A percentile compares a stretch with the other conserved stretches of the same genome.
Conservation (phyloP, 1,140 invertebrate species). For the Druon quercuslanigerum region DNA sequence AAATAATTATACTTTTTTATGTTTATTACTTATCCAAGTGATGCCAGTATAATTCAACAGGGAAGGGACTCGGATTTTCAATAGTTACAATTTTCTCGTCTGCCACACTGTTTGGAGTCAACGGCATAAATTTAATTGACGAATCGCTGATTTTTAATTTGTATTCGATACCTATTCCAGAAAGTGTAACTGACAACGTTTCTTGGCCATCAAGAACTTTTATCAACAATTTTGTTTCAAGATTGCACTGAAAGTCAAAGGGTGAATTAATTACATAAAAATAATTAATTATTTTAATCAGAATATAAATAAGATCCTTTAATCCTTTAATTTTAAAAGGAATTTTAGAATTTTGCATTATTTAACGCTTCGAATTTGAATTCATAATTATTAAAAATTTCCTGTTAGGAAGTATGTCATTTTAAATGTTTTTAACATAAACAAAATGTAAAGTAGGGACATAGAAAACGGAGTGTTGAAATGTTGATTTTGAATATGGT, state of each 20-base stretch:
- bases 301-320: too few relatives aligned
- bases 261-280: neutral
- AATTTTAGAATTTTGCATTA: too few relatives aligned
- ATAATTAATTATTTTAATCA: too few relatives aligned
- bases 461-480: too few relatives aligned
- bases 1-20: neutral
- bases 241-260: slow-evolving; percentile 47
- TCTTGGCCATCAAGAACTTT: slow-evolving; percentile 58
- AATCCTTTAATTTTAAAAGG: too few relatives aligned
- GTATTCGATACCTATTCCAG: slow-evolving; percentile 64
- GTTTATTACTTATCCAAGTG: slow-evolving; percentile 70
- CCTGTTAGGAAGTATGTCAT: too few relatives aligned
- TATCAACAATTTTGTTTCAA: slow-evolving; percentile 60
- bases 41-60: slow-evolving; percentile 71
- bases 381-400: too few relatives aligned
- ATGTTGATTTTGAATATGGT: too few relatives aligned
- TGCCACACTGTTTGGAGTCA: slow-evolving; percentile 60
- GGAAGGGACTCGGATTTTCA: slow-evolving; percentile 63
- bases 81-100: slow-evolving; percentile 62
- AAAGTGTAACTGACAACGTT: slow-evolving; percentile 53
- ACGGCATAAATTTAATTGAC: slow-evolving; percentile 61
- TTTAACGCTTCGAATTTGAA: too few relatives aligned
- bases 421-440: too few relatives aligned
- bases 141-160: slow-evolving; percentile 61
- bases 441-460: too few relatives aligned